Conservation (phyloP, 2,113 vertebrate species). For the Heteronetta atricapilla region DNA sequence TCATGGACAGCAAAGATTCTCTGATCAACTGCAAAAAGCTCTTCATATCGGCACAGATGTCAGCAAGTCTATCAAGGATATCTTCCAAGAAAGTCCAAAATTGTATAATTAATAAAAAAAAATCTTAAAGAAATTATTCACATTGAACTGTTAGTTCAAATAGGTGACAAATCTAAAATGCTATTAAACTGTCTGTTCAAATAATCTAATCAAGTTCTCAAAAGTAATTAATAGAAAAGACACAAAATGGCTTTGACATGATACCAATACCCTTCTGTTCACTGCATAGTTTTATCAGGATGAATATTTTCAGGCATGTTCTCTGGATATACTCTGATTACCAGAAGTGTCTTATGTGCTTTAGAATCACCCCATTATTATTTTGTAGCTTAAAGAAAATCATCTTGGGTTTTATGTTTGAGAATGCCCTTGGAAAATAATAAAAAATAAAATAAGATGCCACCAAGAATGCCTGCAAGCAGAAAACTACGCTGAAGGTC, state of each 20-base stretch:
- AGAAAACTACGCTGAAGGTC: not conserved
- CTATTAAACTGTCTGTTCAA: conserved; percentile 45
- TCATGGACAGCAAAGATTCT: not conserved
- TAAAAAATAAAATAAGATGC: not conserved
- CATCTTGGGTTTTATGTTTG: not conserved
- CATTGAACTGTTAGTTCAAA: not conserved
- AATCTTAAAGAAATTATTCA: not conserved
- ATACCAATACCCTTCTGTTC: not conserved
- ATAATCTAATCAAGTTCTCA: conserved; percentile 36
- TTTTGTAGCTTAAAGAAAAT: not conserved
- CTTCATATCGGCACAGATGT: not conserved
- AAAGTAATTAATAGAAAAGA: conserved; percentile 34
- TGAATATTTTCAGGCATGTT: not conserved
- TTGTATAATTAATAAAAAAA: not conserved
- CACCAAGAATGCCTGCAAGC: not conserved
- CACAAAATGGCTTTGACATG: not conserved
- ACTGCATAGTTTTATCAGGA: not conserved
- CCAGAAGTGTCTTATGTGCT: not conserved
- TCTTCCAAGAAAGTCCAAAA: not conserved
- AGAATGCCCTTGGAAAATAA: not conserved
- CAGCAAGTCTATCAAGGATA: not conserved
- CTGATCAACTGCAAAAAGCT: not conserved
- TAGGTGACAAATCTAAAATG: conserved; percentile 22
- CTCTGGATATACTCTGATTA: not conserved
- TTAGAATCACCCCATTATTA: not conserved